Percentiles rank a stretch among this genome's conserved stretches.
Evolutionary conservation across 2,113 vertebrate genomes (phyloP).

Genomic region (Dasyprocta punctata): DNA sequence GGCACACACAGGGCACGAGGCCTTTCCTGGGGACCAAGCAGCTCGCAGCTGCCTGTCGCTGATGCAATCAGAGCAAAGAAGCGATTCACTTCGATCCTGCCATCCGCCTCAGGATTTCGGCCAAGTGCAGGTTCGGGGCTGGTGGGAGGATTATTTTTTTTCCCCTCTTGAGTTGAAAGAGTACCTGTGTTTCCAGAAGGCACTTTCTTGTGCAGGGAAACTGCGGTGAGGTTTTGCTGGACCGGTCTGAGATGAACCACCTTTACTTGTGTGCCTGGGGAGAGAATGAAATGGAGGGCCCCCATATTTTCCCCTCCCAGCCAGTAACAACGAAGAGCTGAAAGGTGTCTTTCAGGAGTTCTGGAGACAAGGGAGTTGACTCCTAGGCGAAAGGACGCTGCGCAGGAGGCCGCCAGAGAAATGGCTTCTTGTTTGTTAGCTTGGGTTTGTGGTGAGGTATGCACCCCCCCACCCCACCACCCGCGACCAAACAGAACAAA

Average conservation of each 20-base stretch:
- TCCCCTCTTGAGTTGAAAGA: constrained; percentile 72
- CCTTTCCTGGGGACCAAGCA: background rate
- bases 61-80: constrained; percentile 65
- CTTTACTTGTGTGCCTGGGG: constrained; percentile 60
- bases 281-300: constrained; percentile 64
- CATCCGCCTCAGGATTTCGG: constrained; percentile 46
- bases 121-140: constrained; percentile 67
- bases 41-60: background rate
- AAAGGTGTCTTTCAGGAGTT: constrained; percentile 76
- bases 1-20: background rate
- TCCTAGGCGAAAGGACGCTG: background rate
- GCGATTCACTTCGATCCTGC: constrained; percentile 63
- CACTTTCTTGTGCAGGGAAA: constrained; percentile 58
- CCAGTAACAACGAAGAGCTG: constrained; percentile 38
- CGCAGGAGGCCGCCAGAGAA: constrained; percentile 58
- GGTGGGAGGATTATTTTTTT: constrained; percentile 55
- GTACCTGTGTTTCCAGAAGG: constrained; percentile 73
- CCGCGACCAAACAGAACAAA: constrained; percentile 68
- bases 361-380: constrained; percentile 59
- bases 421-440: constrained; percentile 72
- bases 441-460: constrained; percentile 66
- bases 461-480: constrained; percentile 48
- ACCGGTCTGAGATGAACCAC: background rate
- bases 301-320: background rate
- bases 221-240: constrained; percentile 54